phyloP scores from a whole-genome alignment of 2,797 vertebrate species.

The Ambastaia sidthimunki region DNA sequence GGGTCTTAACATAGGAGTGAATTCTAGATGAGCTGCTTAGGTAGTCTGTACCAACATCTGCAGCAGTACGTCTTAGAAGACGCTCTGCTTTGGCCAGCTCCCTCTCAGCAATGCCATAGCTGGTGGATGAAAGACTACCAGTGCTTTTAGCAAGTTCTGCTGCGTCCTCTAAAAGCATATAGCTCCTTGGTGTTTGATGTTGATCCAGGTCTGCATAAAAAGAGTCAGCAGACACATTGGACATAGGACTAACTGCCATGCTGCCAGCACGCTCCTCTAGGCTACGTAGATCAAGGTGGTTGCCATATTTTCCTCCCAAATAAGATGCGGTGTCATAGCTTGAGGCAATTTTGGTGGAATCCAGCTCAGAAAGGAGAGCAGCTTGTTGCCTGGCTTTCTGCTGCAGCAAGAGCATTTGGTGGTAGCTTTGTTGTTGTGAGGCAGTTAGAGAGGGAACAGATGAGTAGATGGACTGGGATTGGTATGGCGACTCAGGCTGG shows the following conservation, averaged over 20 bases:
- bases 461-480: slow-evolving; percentile 95
- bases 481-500: slow-evolving; percentile 90
- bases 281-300: slow-evolving; percentile 91
- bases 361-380: slow-evolving; percentile 88
- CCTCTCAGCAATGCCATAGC: slow-evolving; percentile 93
- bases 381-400: slow-evolving; percentile 93
- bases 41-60: slow-evolving; percentile 92
- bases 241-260: slow-evolving; percentile 92
- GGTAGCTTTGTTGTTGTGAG: slow-evolving; percentile 88
- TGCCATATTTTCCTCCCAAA: slow-evolving; percentile 87
- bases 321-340: slow-evolving; percentile 86
- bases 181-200: slow-evolving; percentile 88
- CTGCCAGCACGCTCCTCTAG: slow-evolving; percentile 87
- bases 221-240: slow-evolving; percentile 91
- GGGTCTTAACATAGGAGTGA: slow-evolving; percentile 90
- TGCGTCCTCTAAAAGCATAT: slow-evolving; percentile 94
- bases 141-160: slow-evolving; percentile 92
- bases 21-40: slow-evolving; percentile 89
- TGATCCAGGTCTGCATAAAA: slow-evolving; percentile 92
- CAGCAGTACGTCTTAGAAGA: slow-evolving; percentile 84
- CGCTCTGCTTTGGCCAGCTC: slow-evolving; percentile 94
- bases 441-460: slow-evolving; percentile 92
- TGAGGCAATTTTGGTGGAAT: slow-evolving; percentile 86
- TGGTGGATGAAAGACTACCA: slow-evolving; percentile 82
- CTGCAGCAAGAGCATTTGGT: slow-evolving; percentile 92